These are phyloP conservation scores for Ochropacha duplaris DNA, from an alignment of 2,888 invertebrate genomes.

Conservation along the genomic window DNA sequence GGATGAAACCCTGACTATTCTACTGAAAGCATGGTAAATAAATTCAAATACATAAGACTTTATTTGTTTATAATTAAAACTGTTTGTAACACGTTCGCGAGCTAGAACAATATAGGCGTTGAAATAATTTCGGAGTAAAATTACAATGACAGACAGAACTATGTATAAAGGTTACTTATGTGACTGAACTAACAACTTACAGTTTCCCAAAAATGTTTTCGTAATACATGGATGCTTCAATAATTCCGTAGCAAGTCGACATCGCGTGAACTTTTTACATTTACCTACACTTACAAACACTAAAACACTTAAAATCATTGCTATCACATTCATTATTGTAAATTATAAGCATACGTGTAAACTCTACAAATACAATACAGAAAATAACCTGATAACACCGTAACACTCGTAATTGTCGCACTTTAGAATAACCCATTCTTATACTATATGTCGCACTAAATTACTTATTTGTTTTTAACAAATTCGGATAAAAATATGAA, in stretches of 20 bases:
- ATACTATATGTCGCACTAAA: neutral
- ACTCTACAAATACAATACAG: neutral
- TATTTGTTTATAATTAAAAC: no score
- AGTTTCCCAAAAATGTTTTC: conserved; percentile 55
- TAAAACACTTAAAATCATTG: neutral
- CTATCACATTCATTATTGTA: neutral
- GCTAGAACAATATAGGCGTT: no score
- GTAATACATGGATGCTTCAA: conserved; percentile 36
- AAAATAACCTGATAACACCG: neutral
- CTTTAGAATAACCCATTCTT: neutral
- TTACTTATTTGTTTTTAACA: conserved; percentile 7
- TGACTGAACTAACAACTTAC: conserved; percentile 55
- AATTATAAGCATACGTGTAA: no score
- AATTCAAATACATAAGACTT: no score
- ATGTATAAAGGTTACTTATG: no score
- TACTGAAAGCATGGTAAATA: no score
- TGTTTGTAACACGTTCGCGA: no score
- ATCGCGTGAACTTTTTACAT: conserved; percentile 49
- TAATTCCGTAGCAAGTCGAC: conserved; percentile 43
- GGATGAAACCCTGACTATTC: no score
- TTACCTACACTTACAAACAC: conserved; percentile 17
- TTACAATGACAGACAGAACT: no score
- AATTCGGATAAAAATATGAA: no score
- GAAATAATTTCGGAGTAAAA: no score
- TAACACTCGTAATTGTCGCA: neutral